A percentile compares a stretch with the other conserved stretches of the same genome.
These are phyloP conservation scores for Hirtodrosophila duncani DNA, from an alignment of 2,888 invertebrate genomes.

Conservation along the genomic window DNA sequence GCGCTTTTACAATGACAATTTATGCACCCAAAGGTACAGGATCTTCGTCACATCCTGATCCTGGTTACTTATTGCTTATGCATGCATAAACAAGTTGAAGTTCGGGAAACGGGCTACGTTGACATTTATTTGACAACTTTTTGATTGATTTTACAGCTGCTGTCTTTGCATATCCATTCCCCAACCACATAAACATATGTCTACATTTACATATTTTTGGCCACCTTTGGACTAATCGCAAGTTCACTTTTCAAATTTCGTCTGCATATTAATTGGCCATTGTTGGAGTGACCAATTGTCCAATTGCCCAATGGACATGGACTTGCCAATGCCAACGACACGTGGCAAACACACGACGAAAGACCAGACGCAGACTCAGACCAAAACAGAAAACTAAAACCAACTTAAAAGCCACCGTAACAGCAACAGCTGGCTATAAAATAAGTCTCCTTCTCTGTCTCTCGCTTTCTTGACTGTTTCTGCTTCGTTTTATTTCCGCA, in stretches of 20 bases:
- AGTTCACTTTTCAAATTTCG: slow-evolving; percentile 60
- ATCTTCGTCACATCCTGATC: slow-evolving; percentile 41
- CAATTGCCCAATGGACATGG: slow-evolving; percentile 49
- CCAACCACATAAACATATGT: slow-evolving; percentile 3
- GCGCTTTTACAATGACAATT: slow-evolving; percentile 43
- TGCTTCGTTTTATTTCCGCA: slow-evolving; percentile 45
- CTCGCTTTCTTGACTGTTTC: slow-evolving; percentile 5
- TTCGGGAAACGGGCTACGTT: slow-evolving; percentile 25
- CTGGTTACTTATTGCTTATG: slow-evolving; percentile 46
- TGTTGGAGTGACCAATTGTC: slow-evolving; percentile 23
- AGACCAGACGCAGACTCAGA: slow-evolving; percentile 1
- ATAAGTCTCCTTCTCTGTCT: slow-evolving; percentile 6
- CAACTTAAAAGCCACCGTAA: neutral
- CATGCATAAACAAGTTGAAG: slow-evolving; percentile 49
- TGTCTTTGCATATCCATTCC: slow-evolving; percentile 25
- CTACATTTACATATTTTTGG: neutral
- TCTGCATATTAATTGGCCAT: slow-evolving; percentile 37
- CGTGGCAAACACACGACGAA: slow-evolving; percentile 66
- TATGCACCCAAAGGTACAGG: slow-evolving; percentile 60
- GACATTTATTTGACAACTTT: slow-evolving; percentile 75
- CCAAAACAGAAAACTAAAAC: slow-evolving; percentile 14
- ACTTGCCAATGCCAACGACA: slow-evolving; percentile 51
- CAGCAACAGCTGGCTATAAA: slow-evolving; percentile 51
- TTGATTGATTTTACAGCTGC: slow-evolving; percentile 76
- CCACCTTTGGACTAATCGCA: slow-evolving; percentile 48